These are phyloP conservation scores for Brienomyrus longianalis DNA, from an alignment of 2,113 vertebrate species.

Conservation along the genomic window DNA sequence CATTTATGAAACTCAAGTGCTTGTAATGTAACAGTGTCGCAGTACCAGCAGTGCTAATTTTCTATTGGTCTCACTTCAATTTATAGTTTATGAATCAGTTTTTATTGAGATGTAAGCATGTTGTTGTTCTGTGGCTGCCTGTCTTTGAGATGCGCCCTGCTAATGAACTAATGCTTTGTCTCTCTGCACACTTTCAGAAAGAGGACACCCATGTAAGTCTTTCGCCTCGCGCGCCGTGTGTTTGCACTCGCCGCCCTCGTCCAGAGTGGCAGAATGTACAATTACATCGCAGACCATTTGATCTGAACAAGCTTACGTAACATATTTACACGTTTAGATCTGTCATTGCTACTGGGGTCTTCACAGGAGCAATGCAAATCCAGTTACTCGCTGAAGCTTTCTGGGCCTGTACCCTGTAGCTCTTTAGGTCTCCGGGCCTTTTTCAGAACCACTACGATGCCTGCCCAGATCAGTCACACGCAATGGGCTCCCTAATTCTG, in stretches of 20 bases:
- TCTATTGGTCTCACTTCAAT: neutral
- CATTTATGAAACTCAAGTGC: neutral
- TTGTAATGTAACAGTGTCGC: neutral
- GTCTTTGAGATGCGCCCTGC: neutral
- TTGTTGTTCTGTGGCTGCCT: neutral
- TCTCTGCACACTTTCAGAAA: slow-evolving; percentile 56
- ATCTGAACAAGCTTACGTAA: neutral
- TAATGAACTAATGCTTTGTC: slow-evolving; percentile 46
- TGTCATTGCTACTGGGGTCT: neutral
- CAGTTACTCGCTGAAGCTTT: neutral
- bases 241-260: neutral
- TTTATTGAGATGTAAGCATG: neutral
- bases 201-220: slow-evolving; percentile 76
- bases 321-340: neutral
- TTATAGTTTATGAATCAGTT: neutral
- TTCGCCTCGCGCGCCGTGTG: slow-evolving; percentile 13
- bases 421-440: neutral
- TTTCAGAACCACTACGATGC: neutral
- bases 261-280: neutral
- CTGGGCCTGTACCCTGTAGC: neutral
- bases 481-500: neutral
- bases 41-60: neutral
- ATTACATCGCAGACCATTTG: neutral
- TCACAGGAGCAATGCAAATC: neutral
- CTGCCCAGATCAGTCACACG: neutral